Conservation (phyloP, 2,113 vertebrate genomes). For the Mungos mungo region DNA sequence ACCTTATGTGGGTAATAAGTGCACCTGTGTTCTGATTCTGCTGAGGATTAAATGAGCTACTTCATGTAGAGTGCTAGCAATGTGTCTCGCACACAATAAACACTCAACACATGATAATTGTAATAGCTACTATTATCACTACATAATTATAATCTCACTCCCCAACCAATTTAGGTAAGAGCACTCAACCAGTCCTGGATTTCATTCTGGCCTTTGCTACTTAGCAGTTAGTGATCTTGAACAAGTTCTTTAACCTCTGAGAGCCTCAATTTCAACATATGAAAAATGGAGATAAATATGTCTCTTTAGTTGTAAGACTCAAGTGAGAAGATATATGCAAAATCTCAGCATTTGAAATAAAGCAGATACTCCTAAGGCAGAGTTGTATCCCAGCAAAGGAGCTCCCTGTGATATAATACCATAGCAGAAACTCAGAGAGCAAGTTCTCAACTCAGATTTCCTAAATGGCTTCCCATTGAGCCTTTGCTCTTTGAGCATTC, state of each 20-base stretch:
- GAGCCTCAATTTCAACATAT: neutral
- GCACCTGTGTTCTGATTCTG: neutral
- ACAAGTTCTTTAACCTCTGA: neutral
- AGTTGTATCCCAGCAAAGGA: neutral
- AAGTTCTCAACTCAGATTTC: neutral
- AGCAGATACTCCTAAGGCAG: neutral
- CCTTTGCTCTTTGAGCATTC: neutral
- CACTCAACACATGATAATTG: neutral
- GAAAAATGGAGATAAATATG: neutral
- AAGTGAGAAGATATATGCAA: neutral
- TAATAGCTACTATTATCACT: neutral
- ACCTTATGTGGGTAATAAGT: neutral
- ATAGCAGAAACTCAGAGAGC: constrained; percentile 24
- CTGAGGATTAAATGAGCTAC: neutral
- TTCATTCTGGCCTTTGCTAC: neutral
- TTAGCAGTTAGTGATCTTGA: neutral
- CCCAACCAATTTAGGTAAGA: neutral
- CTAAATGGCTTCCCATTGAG: constrained; percentile 33
- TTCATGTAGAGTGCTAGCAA: neutral
- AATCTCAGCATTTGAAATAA: neutral
- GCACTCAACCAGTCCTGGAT: neutral
- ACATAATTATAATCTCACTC: neutral
- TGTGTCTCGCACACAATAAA: neutral
- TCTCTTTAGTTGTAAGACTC: neutral
- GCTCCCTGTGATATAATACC: neutral